A percentile compares a stretch with the other conserved stretches of the same genome.
These are phyloP conservation scores for Hydrotaea cyrtoneurina DNA, from an alignment of 2,888 invertebrate species.

Conservation along the genomic window DNA sequence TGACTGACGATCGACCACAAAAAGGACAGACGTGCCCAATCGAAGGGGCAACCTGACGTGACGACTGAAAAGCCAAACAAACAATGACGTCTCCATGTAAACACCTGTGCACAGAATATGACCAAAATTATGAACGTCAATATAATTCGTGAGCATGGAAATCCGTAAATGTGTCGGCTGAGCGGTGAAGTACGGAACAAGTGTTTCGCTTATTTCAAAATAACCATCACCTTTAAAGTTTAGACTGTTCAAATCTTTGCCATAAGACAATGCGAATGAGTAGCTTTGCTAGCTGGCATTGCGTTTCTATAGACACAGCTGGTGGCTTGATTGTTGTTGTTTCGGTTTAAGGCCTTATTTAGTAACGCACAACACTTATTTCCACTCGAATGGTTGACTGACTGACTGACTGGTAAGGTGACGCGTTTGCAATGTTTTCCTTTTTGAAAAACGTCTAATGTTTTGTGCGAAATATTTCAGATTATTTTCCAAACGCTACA, in stretches of 20 bases:
- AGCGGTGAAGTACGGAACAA: background rate
- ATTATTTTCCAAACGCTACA: background rate
- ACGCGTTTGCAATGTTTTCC: conserved; percentile 9
- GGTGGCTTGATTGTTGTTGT: background rate
- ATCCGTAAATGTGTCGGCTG: background rate
- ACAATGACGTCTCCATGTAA: background rate
- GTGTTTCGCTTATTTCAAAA: background rate
- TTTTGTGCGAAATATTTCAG: background rate
- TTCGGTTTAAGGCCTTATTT: conserved; percentile 7
- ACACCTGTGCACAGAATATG: conserved; percentile 2
- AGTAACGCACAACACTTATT: background rate
- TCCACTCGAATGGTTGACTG: background rate
- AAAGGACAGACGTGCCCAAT: background rate
- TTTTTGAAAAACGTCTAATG: background rate
- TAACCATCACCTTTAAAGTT: conserved; percentile 14
- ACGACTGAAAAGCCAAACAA: background rate
- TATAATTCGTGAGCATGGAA: background rate
- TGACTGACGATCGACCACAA: background rate
- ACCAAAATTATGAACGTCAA: background rate
- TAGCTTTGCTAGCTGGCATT: too few species aligned
- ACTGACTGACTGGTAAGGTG: background rate
- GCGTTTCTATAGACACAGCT: conserved; percentile 1
- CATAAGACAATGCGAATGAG: too few species aligned
- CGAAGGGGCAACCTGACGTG: background rate
- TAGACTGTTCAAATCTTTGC: background rate